A percentile compares a stretch with the other conserved stretches of the same genome.
Evolutionary conservation across 2,113 vertebrate species (phyloP).

Genomic region (Bostrychus sinensis): DNA sequence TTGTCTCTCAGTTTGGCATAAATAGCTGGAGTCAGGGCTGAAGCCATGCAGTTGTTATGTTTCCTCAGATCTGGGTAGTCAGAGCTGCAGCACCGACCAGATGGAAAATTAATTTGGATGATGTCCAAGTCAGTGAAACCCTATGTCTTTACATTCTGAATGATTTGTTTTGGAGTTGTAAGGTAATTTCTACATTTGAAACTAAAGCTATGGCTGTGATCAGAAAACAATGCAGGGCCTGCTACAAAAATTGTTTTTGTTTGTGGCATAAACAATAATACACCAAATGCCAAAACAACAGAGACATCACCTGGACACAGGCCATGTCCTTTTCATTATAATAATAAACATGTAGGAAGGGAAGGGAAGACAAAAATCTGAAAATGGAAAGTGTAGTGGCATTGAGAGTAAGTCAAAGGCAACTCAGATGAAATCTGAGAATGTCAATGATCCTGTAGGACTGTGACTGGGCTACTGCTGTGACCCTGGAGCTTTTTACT

Average conservation of each 20-base stretch:
- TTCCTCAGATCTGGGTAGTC: conserved; percentile 94
- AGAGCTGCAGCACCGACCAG: conserved; percentile 69
- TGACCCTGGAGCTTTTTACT: conserved; percentile 9
- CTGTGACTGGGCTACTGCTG: neutral
- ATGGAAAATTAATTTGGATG: neutral
- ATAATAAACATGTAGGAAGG: neutral
- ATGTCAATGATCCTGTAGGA: conserved; percentile 15
- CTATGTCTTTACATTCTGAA: neutral
- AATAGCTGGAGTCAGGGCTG: conserved; percentile 85
- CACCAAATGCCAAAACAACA: too few species aligned
- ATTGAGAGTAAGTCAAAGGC: conserved; percentile 44
- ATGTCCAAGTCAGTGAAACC: too few species aligned
- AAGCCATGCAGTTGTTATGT: conserved; percentile 96
- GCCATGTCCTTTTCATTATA: neutral
- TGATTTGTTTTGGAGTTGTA: neutral
- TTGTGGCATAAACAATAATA: too few species aligned
- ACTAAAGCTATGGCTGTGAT: neutral
- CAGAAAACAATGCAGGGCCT: neutral
- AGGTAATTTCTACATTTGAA: neutral
- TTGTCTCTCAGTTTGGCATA: conserved; percentile 88
- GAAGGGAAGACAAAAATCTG: neutral
- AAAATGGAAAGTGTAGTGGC: neutral
- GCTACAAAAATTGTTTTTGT: too few species aligned
- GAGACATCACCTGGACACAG: neutral
- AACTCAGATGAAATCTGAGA: conserved; percentile 50